Conservation (phyloP, 2,113 vertebrate species). For the Cacatua alba region DNA sequence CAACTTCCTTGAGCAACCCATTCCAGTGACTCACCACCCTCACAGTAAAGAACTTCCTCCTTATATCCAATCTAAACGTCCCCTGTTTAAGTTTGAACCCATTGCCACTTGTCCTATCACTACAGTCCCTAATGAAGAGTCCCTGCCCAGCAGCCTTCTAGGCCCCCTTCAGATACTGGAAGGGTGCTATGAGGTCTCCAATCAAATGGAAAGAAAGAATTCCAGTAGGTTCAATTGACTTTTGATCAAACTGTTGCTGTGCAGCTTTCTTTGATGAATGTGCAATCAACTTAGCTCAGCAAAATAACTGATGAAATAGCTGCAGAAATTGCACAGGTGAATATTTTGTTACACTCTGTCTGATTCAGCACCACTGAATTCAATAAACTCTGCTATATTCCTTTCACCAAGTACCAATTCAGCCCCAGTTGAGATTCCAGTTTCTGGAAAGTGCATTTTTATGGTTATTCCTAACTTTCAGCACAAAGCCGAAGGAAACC, state of each 20-base stretch:
- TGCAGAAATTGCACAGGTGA: background rate
- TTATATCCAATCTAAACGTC: too few species aligned
- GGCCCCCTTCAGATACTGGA: too few species aligned
- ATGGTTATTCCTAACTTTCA: background rate
- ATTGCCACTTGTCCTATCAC: too few species aligned
- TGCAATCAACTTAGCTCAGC: background rate
- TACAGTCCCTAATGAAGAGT: too few species aligned
- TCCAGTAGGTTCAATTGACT: background rate
- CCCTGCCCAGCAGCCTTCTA: too few species aligned
- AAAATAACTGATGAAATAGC: background rate
- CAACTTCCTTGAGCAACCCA: too few species aligned
- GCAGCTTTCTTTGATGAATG: background rate
- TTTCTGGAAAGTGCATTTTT: background rate
- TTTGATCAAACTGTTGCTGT: background rate
- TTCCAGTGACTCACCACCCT: too few species aligned
- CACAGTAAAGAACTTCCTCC: too few species aligned
- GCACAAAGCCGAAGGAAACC: background rate
- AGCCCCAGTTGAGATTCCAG: rapidly evolving
- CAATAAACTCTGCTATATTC: background rate
- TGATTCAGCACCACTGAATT: background rate
- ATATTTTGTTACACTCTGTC: background rate
- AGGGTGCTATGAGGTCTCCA: background rate
- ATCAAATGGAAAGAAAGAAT: background rate
- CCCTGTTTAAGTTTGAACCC: too few species aligned
- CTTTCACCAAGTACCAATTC: background rate